phyloP scores from a whole-genome alignment of 2,888 invertebrate species.

The Lasioglossum oenotherae region DNA sequence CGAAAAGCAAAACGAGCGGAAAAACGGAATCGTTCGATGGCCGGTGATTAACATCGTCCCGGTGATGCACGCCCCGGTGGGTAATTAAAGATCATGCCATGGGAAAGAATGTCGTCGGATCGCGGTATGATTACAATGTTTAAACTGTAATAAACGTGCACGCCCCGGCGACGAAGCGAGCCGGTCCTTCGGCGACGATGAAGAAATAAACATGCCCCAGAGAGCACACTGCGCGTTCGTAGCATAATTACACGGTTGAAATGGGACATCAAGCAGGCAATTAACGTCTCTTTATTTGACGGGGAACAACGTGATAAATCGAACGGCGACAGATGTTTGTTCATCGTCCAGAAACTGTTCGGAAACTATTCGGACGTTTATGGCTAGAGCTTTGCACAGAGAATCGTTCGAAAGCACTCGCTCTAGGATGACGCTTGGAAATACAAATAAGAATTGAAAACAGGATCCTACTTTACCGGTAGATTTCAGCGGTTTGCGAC shows the following conservation, averaged over 20 bases:
- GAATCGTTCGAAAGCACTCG: not conserved
- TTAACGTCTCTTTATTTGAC: constrained; percentile 29
- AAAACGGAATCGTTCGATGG: not conserved
- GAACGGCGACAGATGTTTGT: not conserved
- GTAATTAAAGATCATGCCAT: constrained; percentile 59
- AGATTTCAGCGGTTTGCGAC: not conserved
- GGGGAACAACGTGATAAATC: constrained; percentile 2
- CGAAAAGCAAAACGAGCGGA: constrained; percentile 5
- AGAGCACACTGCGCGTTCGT: not conserved
- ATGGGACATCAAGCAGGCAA: constrained; percentile 27
- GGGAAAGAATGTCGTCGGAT: constrained; percentile 58
- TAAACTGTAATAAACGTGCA: constrained; percentile 53
- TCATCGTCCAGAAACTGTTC: not conserved
- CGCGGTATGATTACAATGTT: constrained; percentile 62
- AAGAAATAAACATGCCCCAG: constrained; percentile 33
- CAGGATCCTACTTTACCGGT: not conserved
- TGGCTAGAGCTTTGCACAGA: not conserved
- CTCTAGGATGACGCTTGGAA: not conserved
- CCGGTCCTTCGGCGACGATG: constrained; percentile 14
- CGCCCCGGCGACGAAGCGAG: not conserved
- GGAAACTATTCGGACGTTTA: not conserved
- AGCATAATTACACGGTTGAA: constrained; percentile 28
- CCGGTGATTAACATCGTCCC: constrained; percentile 1
- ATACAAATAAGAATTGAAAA: not conserved
- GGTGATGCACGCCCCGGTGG: constrained; percentile 43